Base-by-base conservation (phyloP, 2,888 invertebrate species). In the Plagiodera versicolora region DNA sequence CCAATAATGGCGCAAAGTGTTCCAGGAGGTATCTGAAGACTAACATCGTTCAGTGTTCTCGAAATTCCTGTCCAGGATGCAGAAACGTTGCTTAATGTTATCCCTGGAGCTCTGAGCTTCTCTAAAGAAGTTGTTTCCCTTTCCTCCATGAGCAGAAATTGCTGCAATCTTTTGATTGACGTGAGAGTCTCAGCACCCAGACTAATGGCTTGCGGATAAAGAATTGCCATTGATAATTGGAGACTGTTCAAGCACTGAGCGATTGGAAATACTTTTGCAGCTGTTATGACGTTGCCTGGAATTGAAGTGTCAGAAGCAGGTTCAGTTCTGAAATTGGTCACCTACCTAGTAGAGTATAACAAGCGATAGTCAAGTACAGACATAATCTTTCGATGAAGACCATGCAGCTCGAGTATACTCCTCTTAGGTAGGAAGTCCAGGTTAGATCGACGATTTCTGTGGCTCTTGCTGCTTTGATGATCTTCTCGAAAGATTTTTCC, bases 301-400 rank as follows among this genome's bases (percentile, higher is more conserved):
- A 58, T 10, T n/a, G n/a, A 4, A 16, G n/a, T n/a, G n/a, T n/a
- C 24, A 8, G 14, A 1, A 19, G 2, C 0, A 10, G 20, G 5
- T 47, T 1, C n/a, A 6, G 6, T 19, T 1, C 1, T 9, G 0
- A 6, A 18, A 47, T 10, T 17, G 2, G 2, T 5, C 17, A 54
- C 56, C n/a, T 24, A 16, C 89, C 91, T 65, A 87, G 79, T 1
- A 93, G 81, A 9, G 90, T 89, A 74, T 89, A 93, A 1, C 89
- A 85, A 32, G 92, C 82, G 53, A 95, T 84, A 0, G 93, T 92
- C 57, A 91, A 85, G 74, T 89, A 92, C 11, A 95, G 82, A 0
- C 95, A 90, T 30, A 92, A 85, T 67, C 95, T 87, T 72, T 93
- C 91, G 0, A 94, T 91, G 75, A 93, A 94, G 49, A 95, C 89